Evolutionary conservation across 2,888 invertebrate species (phyloP).

Genomic region (Drosophila kanekoi): DNA sequence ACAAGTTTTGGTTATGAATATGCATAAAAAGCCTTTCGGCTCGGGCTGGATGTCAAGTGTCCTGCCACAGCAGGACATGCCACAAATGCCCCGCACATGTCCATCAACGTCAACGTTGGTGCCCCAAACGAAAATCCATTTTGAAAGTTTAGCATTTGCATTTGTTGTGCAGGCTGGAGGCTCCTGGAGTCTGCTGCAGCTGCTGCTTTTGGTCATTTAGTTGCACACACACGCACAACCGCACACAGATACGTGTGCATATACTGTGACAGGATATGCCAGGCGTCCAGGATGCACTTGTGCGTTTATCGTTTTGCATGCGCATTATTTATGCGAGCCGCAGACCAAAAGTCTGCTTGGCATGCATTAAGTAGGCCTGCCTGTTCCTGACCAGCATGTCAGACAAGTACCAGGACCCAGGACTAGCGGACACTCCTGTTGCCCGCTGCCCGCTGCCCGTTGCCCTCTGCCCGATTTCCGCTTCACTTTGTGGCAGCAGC

Average conservation of each 20-base stretch:
- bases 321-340: slow-evolving; percentile 71
- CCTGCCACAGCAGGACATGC: slow-evolving; percentile 40
- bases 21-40: slow-evolving; percentile 59
- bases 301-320: slow-evolving; percentile 76
- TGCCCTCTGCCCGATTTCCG: background rate
- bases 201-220: slow-evolving; percentile 53
- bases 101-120: slow-evolving; percentile 57
- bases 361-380: slow-evolving; percentile 58
- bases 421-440: background rate
- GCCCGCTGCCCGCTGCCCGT: no score
- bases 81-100: slow-evolving; percentile 64
- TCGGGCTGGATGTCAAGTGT: slow-evolving; percentile 34
- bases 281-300: slow-evolving; percentile 47
- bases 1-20: slow-evolving; percentile 68
- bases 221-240: slow-evolving; percentile 22
- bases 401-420: slow-evolving; percentile 10
- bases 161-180: slow-evolving; percentile 34
- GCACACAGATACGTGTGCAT: background rate
- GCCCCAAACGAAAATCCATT: slow-evolving; percentile 11
- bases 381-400: slow-evolving; percentile 24
- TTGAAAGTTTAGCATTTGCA: slow-evolving; percentile 42
- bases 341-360: slow-evolving; percentile 30
- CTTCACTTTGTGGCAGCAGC: slow-evolving; percentile 38
- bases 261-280: slow-evolving; percentile 4
- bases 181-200: slow-evolving; percentile 25